Conservation (phyloP, 1,140 invertebrate genomes). For the Spodoptera litura region DNA sequence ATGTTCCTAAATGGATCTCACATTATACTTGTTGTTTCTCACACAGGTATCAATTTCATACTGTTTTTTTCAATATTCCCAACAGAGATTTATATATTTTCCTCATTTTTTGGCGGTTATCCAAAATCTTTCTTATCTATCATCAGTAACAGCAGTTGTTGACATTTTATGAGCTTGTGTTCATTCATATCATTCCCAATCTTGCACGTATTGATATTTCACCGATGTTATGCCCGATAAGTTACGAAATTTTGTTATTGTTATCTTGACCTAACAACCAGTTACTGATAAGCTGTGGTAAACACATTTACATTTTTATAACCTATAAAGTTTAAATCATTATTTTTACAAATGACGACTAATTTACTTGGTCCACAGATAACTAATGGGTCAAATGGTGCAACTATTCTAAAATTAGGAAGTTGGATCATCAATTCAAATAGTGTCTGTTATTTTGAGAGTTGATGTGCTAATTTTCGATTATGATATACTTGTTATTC, state of each 20-base stretch:
- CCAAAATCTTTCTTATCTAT: background rate
- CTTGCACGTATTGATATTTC: background rate
- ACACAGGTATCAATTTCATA: too few relatives aligned
- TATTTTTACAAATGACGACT: too few relatives aligned
- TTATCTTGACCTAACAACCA: slow-evolving; percentile 7
- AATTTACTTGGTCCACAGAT: too few relatives aligned
- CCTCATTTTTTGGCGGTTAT: too few relatives aligned
- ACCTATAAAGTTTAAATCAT: too few relatives aligned
- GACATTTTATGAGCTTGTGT: background rate
- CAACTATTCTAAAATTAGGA: too few relatives aligned
- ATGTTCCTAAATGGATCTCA: too few relatives aligned
- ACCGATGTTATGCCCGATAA: background rate
- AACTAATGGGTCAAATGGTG: too few relatives aligned
- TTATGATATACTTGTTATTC: too few relatives aligned
- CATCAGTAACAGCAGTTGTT: background rate
- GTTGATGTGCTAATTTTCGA: background rate
- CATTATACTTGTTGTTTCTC: too few relatives aligned
- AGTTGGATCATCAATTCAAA: background rate
- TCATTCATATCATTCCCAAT: background rate
- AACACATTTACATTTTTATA: background rate
- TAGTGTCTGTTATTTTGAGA: background rate
- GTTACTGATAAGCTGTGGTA: background rate
- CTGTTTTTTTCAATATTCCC: too few relatives aligned
- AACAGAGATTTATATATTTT: too few relatives aligned
- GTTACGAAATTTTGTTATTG: background rate